Evolutionary conservation across 2,797 vertebrate species (phyloP).

Genomic region (Tangara arthus): DNA sequence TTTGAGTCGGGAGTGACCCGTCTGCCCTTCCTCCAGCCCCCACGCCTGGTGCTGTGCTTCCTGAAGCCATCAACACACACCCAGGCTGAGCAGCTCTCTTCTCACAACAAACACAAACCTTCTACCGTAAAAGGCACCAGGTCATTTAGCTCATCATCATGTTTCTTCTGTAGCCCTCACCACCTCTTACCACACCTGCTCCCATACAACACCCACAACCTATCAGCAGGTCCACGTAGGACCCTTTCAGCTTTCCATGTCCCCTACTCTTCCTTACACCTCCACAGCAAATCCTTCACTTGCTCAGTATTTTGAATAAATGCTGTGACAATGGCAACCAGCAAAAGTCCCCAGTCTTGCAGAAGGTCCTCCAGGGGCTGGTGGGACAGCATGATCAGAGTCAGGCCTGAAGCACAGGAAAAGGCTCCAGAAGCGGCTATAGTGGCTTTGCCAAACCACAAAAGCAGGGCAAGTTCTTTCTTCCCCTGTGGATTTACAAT

Average conservation of each 20-base stretch:
- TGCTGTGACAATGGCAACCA: background rate
- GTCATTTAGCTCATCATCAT: background rate
- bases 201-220: background rate
- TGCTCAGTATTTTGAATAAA: background rate
- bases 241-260: rapidly evolving
- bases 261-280: background rate
- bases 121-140: background rate
- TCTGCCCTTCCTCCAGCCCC: background rate
- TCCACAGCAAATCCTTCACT: background rate
- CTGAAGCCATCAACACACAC: rapidly evolving
- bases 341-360: background rate
- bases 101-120: background rate
- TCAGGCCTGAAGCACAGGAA: background rate
- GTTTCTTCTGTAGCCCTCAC: background rate
- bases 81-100: background rate
- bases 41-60: background rate
- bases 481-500: background rate
- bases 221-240: rapidly evolving
- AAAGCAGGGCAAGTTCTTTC: background rate
- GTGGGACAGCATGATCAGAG: rapidly evolving
- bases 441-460: background rate
- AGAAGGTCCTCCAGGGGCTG: background rate
- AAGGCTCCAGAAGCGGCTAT: background rate
- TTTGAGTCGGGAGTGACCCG: background rate
- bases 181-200: background rate